Evolutionary conservation across 2,888 invertebrate species (phyloP).

Genomic region (Pteria penguin): DNA sequence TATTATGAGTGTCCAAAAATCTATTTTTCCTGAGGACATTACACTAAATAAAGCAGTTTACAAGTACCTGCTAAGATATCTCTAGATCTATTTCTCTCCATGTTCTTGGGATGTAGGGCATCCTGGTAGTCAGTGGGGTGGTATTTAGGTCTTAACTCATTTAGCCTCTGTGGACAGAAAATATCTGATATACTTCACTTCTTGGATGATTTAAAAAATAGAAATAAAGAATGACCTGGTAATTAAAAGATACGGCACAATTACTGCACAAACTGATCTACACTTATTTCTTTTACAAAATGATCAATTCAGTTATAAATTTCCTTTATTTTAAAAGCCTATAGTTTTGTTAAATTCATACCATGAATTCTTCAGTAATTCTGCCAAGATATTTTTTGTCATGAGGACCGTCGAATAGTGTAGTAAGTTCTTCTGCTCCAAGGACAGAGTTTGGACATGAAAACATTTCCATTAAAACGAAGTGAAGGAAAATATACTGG

Average conservation of each 20-base stretch:
- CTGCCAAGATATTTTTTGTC: slow-evolving; percentile 26
- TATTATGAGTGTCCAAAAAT: not conserved
- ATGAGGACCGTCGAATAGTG: slow-evolving; percentile 1
- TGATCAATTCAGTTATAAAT: no score
- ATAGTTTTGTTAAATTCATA: no score
- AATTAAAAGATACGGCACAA: no score
- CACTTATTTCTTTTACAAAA: no score
- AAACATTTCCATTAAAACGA: slow-evolving; percentile 34
- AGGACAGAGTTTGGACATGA: slow-evolving; percentile 11
- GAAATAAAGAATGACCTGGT: no score
- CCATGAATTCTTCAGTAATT: slow-evolving; percentile 16
- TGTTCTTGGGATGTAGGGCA: slow-evolving; percentile 13
- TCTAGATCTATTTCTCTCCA: slow-evolving; percentile 15
- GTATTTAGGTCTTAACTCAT: slow-evolving; percentile 12
- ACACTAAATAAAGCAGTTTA: no score
- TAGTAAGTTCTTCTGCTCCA: not conserved
- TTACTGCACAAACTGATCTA: no score
- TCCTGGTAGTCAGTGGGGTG: slow-evolving; percentile 6
- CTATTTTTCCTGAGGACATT: not conserved
- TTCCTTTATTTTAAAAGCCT: no score
- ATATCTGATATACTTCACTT: no score
- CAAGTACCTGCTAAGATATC: slow-evolving; percentile 19
- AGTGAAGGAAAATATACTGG: slow-evolving; percentile 38
- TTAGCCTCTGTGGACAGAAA: slow-evolving; percentile 6
- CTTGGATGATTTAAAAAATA: no score